Evolutionary conservation across 2,113 vertebrate genomes (phyloP).

Genomic region (Bufo gargarizans): DNA sequence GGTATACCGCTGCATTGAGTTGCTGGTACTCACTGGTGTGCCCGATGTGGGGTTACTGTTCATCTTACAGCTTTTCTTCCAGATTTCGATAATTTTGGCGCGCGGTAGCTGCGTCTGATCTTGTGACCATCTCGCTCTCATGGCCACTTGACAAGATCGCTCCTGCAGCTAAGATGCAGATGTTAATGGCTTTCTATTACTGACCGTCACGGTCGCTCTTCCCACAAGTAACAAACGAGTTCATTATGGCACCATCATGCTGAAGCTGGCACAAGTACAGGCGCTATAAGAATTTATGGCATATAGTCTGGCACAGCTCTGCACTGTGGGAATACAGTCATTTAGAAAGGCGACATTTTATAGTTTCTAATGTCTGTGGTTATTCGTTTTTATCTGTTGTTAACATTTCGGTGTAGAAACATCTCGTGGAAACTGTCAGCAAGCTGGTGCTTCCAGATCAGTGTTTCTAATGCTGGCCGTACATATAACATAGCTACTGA

Average conservation of each 20-base stretch:
- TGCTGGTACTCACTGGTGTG: background rate
- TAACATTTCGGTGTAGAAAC: background rate
- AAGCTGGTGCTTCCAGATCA: background rate
- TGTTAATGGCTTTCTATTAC: background rate
- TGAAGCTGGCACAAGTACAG: background rate
- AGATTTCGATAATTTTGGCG: background rate
- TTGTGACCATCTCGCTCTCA: background rate
- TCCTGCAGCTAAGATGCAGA: background rate
- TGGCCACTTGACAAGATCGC: background rate
- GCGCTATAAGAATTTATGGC: background rate
- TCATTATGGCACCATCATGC: background rate
- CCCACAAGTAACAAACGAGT: background rate
- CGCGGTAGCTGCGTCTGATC: background rate
- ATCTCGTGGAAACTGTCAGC: background rate
- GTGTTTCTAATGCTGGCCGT: background rate
- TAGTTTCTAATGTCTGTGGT: too few relatives aligned
- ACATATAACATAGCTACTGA: too few relatives aligned
- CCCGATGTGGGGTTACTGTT: background rate
- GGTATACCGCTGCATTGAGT: background rate
- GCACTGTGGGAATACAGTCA: background rate
- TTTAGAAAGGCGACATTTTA: too few relatives aligned
- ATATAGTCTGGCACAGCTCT: background rate
- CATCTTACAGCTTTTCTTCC: background rate
- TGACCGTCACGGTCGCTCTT: background rate
- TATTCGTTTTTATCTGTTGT: too few relatives aligned